A percentile compares a stretch with the other conserved stretches of the same genome.
phyloP scores from a whole-genome alignment of 1,140 invertebrate species.

The silkworm (Bombyx mori) region ASM3026992v2 NC_085118.1:10236501-10237000 shows the following conservation, averaged over 20 bases:
- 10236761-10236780: constrained; percentile 61
- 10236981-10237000: no score
- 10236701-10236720: constrained; percentile 43
- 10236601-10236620: not conserved
- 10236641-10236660: constrained; percentile 39
- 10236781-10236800: constrained; percentile 36
- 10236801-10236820: constrained; percentile 42
- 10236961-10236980: no score
- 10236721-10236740: constrained; percentile 56
- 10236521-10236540: no score
- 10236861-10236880: constrained; percentile 27
- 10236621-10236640: constrained; percentile 15
- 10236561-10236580: no score
- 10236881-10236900: constrained; percentile 23
- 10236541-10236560: no score
- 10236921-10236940: not conserved
- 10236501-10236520: no score
- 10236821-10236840: constrained; percentile 19
- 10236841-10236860: constrained; percentile 16
- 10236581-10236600: no score
- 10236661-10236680: constrained; percentile 42
- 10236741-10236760: constrained; percentile 44
- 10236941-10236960: no score
- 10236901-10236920: constrained; percentile 14
- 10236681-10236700: constrained; percentile 20